Conservation (phyloP, 2,797 vertebrate genomes). For the Poecile montanus region DNA sequence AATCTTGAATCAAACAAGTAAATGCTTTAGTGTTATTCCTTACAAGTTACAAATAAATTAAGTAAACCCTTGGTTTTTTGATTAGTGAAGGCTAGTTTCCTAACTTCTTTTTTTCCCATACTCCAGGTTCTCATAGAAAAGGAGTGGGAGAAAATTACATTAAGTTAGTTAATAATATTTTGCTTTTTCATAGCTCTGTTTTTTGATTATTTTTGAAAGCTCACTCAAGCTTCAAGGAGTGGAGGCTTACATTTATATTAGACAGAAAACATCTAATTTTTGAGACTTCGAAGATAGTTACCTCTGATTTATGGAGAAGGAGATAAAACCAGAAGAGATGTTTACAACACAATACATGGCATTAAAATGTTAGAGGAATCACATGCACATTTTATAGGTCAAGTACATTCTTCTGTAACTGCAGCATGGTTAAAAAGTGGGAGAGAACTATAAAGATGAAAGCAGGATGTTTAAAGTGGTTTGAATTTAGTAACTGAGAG, state of each 20-base stretch:
- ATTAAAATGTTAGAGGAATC: constrained; percentile 63
- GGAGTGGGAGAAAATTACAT: neutral
- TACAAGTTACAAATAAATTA: neutral
- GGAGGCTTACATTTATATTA: constrained; percentile 49
- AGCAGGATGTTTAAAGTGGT: constrained; percentile 63
- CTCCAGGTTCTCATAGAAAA: neutral
- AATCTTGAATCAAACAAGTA: neutral
- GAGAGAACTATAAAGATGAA: constrained; percentile 62
- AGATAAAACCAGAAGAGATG: constrained; percentile 65
- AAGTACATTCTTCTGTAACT: constrained; percentile 36
- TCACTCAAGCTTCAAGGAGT: constrained; percentile 43
- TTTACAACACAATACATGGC: constrained; percentile 47
- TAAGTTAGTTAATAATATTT: constrained; percentile 25
- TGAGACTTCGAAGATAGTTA: constrained; percentile 46
- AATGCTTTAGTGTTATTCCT: neutral
- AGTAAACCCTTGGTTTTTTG: neutral
- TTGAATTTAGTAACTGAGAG: constrained; percentile 64
- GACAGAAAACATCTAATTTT: constrained; percentile 50
- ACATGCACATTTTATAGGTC: constrained; percentile 53
- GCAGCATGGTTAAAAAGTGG: constrained; percentile 44
- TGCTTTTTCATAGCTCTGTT: neutral
- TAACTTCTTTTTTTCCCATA: neutral
- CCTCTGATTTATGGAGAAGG: constrained; percentile 65
- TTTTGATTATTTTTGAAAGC: constrained; percentile 65
- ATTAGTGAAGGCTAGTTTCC: neutral